Evolutionary conservation across 2,888 invertebrate species (phyloP).

Genomic region (Drosophila helvetica): DNA sequence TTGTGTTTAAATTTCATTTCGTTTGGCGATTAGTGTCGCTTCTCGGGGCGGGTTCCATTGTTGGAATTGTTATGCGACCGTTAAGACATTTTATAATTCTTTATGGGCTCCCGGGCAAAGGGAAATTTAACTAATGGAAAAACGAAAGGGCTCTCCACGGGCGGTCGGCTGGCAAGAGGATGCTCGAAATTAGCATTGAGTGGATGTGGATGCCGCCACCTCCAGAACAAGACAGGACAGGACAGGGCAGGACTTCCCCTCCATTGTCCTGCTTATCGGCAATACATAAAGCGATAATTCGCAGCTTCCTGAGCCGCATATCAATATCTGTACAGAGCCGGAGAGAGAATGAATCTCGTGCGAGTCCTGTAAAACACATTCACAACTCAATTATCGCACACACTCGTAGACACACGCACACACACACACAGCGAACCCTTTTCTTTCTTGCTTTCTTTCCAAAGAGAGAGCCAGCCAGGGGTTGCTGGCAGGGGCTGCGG

Average conservation of each 20-base stretch:
- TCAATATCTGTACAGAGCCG: slow-evolving; percentile 67
- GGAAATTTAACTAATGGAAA: slow-evolving; percentile 69
- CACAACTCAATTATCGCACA: slow-evolving; percentile 78
- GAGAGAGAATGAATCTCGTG: slow-evolving; percentile 4
- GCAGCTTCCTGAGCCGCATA: slow-evolving; percentile 72
- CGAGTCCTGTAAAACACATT: slow-evolving; percentile 56
- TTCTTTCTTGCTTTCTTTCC: slow-evolving; percentile 19
- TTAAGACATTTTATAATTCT: slow-evolving; percentile 81
- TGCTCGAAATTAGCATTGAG: slow-evolving; percentile 58
- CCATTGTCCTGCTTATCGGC: slow-evolving; percentile 55
- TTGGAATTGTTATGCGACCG: slow-evolving; percentile 75
- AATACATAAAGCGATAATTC: slow-evolving; percentile 70
- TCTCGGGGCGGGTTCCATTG: slow-evolving; percentile 60
- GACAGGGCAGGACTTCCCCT: background rate
- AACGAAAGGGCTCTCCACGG: slow-evolving; percentile 38
- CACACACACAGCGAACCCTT: slow-evolving; percentile 53
- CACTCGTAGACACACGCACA: slow-evolving; percentile 7
- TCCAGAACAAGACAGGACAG: slow-evolving; percentile 1
- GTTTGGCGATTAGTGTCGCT: slow-evolving; percentile 81
- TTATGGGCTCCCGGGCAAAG: slow-evolving; percentile 53
- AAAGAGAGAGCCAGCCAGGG: slow-evolving; percentile 7
- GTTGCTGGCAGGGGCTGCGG: slow-evolving; percentile 16
- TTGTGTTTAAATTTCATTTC: slow-evolving; percentile 80
- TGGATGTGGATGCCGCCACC: background rate
- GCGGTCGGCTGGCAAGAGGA: slow-evolving; percentile 15